Evolutionary conservation across 2,797 vertebrate species (phyloP), one percentile per base, ranked within the genome.

Genomic region (Micropoecilia bifurca): DNA sequence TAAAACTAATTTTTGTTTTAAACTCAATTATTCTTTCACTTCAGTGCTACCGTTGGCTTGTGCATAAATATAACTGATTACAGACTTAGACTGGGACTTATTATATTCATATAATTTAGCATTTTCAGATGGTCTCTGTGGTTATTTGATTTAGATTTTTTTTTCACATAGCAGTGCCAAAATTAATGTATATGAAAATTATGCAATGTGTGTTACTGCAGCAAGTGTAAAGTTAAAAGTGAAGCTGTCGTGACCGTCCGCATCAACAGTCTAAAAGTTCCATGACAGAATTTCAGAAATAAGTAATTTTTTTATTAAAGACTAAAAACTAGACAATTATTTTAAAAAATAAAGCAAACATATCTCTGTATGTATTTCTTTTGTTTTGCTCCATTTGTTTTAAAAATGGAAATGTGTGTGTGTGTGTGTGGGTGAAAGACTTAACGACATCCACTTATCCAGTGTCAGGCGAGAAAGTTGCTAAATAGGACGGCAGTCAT

Each of bases 401-500:
- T 28, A 16, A 63, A 74, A 74, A 41, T 45, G 9, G 43, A 45
- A 9, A 10, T 45, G 43, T 45, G 43, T 45, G 41, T 41, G 41
- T 41, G 41, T 12, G 47, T 46, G 28, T 57, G 59, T 84, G 69
- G 13, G 61, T 78, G 22, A 6, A 74, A 59, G 41, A n/a, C 53
- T 76, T 57, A 45, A 59, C 86, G 84, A 84, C 82, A 82, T 73
- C 78, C 79, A 91, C 81, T 93, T 88, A 90, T 83, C 89, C 76
- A 71, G 59, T 84, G 86, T 86, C 89, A 75, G 55, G 87, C 71
- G 63, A 73, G 80, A 87, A 85, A 85, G 77, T 63, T 79, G 87
- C 87, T 93, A 92, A 90, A 87, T 86, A 90, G 88, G 83, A 36
- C 84, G 86, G 81, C 87, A 85, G 91, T 93, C 92, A 88, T 86